These are phyloP conservation scores for Cecropterus lyciades DNA, from an alignment of 1,140 invertebrate genomes.

Conservation along the genomic window DNA sequence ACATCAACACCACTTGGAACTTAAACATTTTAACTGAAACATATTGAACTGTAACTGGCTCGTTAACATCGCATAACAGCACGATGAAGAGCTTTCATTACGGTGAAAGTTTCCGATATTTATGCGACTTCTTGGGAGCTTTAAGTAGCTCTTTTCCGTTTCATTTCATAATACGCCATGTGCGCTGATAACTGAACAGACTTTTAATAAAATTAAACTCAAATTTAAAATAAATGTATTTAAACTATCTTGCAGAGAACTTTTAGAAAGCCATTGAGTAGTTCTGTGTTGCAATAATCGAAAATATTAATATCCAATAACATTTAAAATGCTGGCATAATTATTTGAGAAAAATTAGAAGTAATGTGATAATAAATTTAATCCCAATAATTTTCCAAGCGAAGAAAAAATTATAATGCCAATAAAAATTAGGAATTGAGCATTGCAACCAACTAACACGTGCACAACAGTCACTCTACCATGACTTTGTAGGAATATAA, in stretches of 20 bases:
- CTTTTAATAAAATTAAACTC: not conserved
- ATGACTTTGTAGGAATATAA: not conserved
- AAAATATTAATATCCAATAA: too few species aligned
- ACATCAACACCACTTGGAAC: not conserved
- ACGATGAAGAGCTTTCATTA: constrained; percentile 43
- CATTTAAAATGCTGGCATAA: too few species aligned
- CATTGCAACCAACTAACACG: not conserved
- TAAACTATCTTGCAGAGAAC: too few species aligned
- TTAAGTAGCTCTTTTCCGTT: constrained; percentile 14
- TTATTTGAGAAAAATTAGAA: too few species aligned
- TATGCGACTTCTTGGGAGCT: constrained; percentile 18
- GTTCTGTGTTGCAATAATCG: too few species aligned
- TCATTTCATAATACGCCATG: constrained; percentile 16
- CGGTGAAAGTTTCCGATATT: constrained; percentile 40
- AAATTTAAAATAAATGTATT: too few species aligned
- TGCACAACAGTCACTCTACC: not conserved
- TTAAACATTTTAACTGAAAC: constrained; percentile 9
- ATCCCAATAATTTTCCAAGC: too few species aligned
- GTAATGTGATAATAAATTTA: too few species aligned
- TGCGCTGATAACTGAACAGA: not conserved
- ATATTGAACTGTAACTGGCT: constrained; percentile 30
- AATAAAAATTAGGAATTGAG: too few species aligned
- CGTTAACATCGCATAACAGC: constrained; percentile 1
- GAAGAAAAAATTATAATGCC: too few species aligned
- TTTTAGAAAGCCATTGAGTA: too few species aligned